These are phyloP conservation scores for Micromys minutus DNA, from an alignment of 2,113 vertebrate species.

Conservation along the genomic window DNA sequence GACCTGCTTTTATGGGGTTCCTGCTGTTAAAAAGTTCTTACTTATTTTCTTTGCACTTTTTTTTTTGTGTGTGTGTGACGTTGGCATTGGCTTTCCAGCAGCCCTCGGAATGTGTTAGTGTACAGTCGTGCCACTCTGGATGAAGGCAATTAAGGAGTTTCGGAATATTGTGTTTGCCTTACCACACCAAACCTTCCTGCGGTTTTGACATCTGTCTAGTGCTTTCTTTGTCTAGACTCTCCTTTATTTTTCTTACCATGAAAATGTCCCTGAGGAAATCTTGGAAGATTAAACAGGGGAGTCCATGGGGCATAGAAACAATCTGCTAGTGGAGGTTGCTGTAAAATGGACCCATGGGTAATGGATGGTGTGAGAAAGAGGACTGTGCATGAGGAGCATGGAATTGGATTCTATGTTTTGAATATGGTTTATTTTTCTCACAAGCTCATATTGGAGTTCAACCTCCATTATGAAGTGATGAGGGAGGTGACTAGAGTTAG, in stretches of 20 bases:
- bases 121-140: not conserved
- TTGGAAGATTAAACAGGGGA: not conserved
- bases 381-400: not conserved
- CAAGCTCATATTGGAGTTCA: not conserved
- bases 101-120: not conserved
- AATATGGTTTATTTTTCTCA: not conserved
- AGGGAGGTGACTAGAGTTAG: not conserved
- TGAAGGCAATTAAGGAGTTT: not conserved
- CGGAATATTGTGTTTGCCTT: not conserved
- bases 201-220: not conserved
- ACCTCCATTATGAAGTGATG: not conserved
- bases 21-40: slow-evolving; percentile 36
- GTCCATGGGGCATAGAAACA: not conserved
- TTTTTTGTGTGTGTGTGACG: not conserved
- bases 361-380: not conserved
- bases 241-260: not conserved
- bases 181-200: not conserved
- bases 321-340: not conserved
- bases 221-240: slow-evolving; percentile 7
- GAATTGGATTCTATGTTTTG: not conserved
- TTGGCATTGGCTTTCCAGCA: not conserved
- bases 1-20: slow-evolving; percentile 29
- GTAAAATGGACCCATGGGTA: not conserved
- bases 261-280: not conserved
- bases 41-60: slow-evolving; percentile 8